Evolutionary conservation across 2,113 vertebrate species (phyloP).

Genomic region (Perognathus longimembris): DNA sequence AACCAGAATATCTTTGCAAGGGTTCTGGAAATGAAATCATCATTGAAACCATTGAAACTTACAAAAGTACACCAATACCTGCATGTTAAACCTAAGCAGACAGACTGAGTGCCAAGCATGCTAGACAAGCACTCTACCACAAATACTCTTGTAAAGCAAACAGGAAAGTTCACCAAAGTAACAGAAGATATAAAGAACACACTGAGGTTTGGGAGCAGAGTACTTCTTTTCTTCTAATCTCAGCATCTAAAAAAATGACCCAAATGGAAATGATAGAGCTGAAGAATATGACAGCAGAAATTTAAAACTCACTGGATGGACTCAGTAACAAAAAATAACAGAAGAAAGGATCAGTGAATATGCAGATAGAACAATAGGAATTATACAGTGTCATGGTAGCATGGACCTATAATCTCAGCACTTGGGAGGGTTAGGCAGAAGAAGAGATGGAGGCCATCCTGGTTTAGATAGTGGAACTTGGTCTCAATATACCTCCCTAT

Average conservation of each 20-base stretch:
- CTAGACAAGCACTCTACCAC: neutral
- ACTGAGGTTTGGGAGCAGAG: neutral
- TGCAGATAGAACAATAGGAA: conserved; percentile 42
- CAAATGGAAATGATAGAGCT: neutral
- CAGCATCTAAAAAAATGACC: neutral
- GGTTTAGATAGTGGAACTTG: no score
- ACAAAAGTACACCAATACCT: conserved; percentile 30
- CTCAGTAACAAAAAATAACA: conserved; percentile 23
- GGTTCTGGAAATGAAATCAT: conserved; percentile 32
- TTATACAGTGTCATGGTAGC: neutral
- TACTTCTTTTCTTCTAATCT: neutral
- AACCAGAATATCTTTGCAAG: neutral
- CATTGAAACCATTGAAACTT: neutral
- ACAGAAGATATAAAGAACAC: neutral
- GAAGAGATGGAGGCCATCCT: no score
- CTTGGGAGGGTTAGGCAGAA: no score
- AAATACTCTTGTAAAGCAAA: neutral
- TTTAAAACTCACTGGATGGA: neutral
- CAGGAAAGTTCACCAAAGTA: conserved; percentile 20
- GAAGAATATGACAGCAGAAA: conserved; percentile 27
- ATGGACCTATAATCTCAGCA: no score
- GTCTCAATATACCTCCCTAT: no score
- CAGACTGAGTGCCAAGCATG: neutral
- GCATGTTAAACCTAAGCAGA: conserved; percentile 32
- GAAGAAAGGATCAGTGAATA: neutral